These are phyloP conservation scores for Theocolax elegans DNA, from an alignment of 1,140 invertebrate species.

Conservation along the genomic window DNA sequence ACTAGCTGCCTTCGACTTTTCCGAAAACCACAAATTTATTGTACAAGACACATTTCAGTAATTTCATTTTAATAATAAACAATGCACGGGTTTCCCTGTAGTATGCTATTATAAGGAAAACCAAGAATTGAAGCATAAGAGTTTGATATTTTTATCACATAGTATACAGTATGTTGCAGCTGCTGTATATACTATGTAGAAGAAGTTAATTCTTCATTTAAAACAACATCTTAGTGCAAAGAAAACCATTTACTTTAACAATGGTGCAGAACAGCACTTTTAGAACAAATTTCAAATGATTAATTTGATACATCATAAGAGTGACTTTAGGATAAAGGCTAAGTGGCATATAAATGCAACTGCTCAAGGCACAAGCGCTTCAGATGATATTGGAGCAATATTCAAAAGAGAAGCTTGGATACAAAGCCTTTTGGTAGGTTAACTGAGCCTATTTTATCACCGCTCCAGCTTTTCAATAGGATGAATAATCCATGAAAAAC, in stretches of 20 bases:
- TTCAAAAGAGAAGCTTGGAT: conserved; percentile 39
- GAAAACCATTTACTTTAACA: not conserved
- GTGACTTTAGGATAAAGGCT: conserved; percentile 46
- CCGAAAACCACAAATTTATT: conserved; percentile 18
- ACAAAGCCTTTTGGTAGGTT: not conserved
- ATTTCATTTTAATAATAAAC: not conserved
- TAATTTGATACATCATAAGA: conserved; percentile 40
- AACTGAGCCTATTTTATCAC: not conserved
- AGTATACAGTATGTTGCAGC: conserved; percentile 3
- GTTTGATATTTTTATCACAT: conserved; percentile 6
- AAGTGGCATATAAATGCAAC: conserved; percentile 55
- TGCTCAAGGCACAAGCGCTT: conserved; percentile 50
- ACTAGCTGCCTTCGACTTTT: conserved; percentile 49
- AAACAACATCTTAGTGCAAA: not conserved
- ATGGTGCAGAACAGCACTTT: conserved; percentile 36
- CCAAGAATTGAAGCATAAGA: not conserved
- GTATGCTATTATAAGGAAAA: conserved; percentile 6
- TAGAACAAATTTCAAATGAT: conserved; percentile 47
- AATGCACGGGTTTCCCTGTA: conserved; percentile 33
- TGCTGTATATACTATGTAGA: not conserved
- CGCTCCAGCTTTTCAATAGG: not conserved
- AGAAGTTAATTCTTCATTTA: not conserved
- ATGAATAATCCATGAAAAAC: too few relatives aligned
- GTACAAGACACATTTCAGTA: not conserved
- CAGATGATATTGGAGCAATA: conserved; percentile 44